phyloP scores from a whole-genome alignment of 2,113 vertebrate genomes.

The Raja brachyura region DNA sequence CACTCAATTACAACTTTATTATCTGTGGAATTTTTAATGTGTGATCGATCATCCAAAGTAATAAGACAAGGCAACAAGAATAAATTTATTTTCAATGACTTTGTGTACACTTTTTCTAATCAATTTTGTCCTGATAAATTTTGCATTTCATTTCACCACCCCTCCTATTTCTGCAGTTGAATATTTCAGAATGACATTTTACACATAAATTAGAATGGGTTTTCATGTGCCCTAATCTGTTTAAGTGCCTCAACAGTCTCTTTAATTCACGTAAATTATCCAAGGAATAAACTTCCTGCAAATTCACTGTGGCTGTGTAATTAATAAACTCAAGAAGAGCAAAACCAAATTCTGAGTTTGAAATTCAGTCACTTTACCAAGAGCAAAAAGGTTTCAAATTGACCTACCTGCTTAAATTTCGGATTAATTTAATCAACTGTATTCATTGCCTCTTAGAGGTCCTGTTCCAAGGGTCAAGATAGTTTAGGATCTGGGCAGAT shows the following conservation, averaged over 20 bases:
- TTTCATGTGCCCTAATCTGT: neutral
- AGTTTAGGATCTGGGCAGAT: neutral
- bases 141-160: neutral
- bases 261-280: neutral
- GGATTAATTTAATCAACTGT: neutral
- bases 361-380: neutral
- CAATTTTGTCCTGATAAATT: neutral
- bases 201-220: conserved; percentile 20
- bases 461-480: neutral
- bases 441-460: neutral
- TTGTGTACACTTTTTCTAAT: neutral
- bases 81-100: neutral
- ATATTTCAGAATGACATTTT: neutral
- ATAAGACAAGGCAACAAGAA: neutral
- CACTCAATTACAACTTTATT: neutral
- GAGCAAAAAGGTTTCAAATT: neutral
- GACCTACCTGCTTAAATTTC: neutral
- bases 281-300: neutral
- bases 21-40: too few relatives aligned
- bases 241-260: neutral
- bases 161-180: neutral
- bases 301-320: neutral
- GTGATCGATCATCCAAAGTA: neutral
- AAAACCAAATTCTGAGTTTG: neutral
- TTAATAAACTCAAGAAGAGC: neutral